Evolutionary conservation across 1,140 invertebrate genomes (phyloP), one percentile per base, ranked within the genome.

Genomic region (Drosophila nannoptera): DNA sequence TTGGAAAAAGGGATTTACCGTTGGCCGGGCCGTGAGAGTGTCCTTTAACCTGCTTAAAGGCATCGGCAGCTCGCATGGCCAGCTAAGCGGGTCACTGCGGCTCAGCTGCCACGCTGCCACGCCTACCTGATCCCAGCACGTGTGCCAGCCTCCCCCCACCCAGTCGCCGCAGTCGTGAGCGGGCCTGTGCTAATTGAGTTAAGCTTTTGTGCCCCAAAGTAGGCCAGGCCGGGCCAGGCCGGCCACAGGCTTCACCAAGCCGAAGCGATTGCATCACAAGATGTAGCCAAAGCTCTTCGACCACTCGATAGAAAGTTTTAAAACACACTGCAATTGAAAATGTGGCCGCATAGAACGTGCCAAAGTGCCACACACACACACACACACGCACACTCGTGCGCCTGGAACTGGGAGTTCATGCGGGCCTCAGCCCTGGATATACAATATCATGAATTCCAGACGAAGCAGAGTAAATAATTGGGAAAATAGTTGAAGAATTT

Each of bases 1-100:
- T 84, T 84, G 80, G 46, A 49, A 84, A 83, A 82, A 80, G 75
- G 80, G 80, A 77, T 84, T 86, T 84, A 62, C 69, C 69, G 68
- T 62, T 76, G 63, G 65, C 52, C 55, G 11, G 12, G 7, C 11
- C 36, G 35, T 52, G 38, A 49, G 45, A 40, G 54, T 49, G 52
- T 60, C 60, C 55, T 52, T 60, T 74, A 70, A 77, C 74, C 78
- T 82, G 78, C 71, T 77, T 82, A 71, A 71, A 69, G 70, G 61
- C 73, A 69, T 53, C 38, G 52, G 68, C 65, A 77, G 75, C 56
- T 73, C 63, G 77, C 75, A 46, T 65, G 69, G 61, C 43, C 68
- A 64, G 31, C 73, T 75, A 78, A 78, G 65, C 75, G 69, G 75
- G 75, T 78, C 75, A 78, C 54, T 52, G 56, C 29, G 63, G 56